Evolutionary conservation across 2,888 invertebrate genomes (phyloP), one percentile per base, ranked within the genome.

Genomic region (Nymphalis polychloros): DNA sequence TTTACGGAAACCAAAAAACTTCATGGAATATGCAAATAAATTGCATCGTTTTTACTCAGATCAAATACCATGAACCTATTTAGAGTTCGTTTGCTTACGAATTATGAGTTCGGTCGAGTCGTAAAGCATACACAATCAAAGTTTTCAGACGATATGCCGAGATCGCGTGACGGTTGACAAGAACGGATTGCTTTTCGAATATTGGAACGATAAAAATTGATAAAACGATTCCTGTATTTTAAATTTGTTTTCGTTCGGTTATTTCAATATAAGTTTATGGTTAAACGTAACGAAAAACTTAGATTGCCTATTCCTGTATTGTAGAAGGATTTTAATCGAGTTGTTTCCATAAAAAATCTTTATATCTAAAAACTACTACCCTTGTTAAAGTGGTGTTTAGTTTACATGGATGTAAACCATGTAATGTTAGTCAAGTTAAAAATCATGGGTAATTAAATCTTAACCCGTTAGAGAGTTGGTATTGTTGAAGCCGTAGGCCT

Each of bases 111-210:
- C 67, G 68, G 55, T 59, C 41, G 46, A 55, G 68, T 73, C 71
- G 70, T 73, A 77, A 78, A 78, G 76, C 76, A 76, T 77, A 79
- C 69, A 75, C 78, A 79, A 80, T 77, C 75, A 76, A 83, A 84
- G 75, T 85, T 84, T 79, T 73, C 79, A 82, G 81, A 82, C 84
- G 67, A 76, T 75, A 76, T 78, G 71, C 72, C 74, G 76, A 71
- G 67, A 70, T 84, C 78, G 84, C 85, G 85, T 85, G 85, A 77
- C 64, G 66, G 77, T 77, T 79, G 84, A 82, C 85, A 84, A 76
- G 69, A 79, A 81, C 76, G 72, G 82, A 84, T 84, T 80, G 80
- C 77, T 80, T 81, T 79, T 70, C 77, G 69, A 79, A 75, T 71
- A 61, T 64, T 41, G 69, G 68, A 72, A 52, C 61, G 50, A 66